Evolutionary conservation across 2,888 invertebrate species (phyloP).

Genomic region (Nymphalis polychloros): DNA sequence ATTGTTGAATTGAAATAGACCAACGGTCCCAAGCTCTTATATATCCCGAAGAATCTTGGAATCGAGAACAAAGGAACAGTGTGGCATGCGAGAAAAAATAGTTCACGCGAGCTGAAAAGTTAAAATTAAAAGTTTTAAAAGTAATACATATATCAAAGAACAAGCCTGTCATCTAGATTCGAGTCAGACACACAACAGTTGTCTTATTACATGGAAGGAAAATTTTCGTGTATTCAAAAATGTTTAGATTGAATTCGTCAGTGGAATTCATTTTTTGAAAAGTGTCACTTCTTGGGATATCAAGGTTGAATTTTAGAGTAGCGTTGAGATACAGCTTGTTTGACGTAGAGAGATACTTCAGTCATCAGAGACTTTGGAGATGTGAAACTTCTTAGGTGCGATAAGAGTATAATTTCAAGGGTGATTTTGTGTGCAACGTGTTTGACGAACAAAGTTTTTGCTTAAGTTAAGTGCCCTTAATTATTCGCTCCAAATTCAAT

Average conservation of each 20-base stretch:
- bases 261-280: not conserved
- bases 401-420: too few species aligned
- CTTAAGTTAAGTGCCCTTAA: too few species aligned
- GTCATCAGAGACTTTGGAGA: too few species aligned
- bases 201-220: not conserved
- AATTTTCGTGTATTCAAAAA: not conserved
- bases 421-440: too few species aligned
- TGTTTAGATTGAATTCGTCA: not conserved
- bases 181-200: not conserved
- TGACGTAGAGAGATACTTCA: too few species aligned
- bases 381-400: too few species aligned
- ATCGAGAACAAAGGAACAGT: constrained; percentile 2
- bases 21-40: not conserved
- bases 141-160: constrained; percentile 12
- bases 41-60: not conserved
- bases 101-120: constrained; percentile 10
- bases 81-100: not conserved
- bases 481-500: too few species aligned
- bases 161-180: constrained; percentile 7
- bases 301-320: too few species aligned
- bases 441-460: too few species aligned
- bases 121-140: constrained; percentile 5
- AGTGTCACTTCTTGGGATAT: too few species aligned
- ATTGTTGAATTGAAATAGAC: not conserved
- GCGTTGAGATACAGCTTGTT: too few species aligned